A percentile compares a stretch with the other conserved stretches of the same genome.
Conservation (phyloP, 2,113 vertebrate genomes). For the Felis chaus region DNA sequence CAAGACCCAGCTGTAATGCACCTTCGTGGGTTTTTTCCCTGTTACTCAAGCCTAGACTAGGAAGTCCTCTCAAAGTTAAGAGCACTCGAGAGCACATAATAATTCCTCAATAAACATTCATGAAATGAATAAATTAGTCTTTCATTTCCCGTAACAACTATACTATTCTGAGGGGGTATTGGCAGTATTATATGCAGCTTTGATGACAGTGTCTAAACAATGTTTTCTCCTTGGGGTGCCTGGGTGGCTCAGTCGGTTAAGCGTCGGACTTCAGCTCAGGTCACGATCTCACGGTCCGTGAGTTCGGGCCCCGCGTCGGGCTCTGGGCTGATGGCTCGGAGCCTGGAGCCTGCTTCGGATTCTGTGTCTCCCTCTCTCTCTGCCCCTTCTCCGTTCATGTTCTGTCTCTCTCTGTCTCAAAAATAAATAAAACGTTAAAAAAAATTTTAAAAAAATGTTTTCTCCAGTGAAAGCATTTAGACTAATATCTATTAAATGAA, state of each 20-base stretch:
- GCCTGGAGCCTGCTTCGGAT: no score
- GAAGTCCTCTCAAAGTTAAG: neutral
- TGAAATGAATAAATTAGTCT: neutral
- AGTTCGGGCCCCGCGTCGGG: no score
- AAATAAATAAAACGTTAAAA: no score
- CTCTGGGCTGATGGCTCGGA: no score
- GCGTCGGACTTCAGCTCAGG: no score
- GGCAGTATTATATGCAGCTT: neutral
- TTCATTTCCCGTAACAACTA: neutral
- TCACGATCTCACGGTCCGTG: no score
- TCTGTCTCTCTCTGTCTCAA: no score
- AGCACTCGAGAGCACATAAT: neutral
- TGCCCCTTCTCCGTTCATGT: no score
- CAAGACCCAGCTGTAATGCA: neutral
- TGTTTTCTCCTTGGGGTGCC: neutral
- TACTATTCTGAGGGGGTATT: neutral
- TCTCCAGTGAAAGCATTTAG: neutral
- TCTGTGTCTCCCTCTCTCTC: no score
- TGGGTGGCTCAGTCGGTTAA: no score
- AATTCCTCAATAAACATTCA: neutral
- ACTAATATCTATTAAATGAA: neutral
- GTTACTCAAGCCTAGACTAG: neutral
- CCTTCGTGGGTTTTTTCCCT: neutral
- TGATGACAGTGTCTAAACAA: neutral
- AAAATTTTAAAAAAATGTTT: neutral